Base-by-base conservation (phyloP, 2,888 invertebrate species). In the Lasioglossum calceatum region DNA sequence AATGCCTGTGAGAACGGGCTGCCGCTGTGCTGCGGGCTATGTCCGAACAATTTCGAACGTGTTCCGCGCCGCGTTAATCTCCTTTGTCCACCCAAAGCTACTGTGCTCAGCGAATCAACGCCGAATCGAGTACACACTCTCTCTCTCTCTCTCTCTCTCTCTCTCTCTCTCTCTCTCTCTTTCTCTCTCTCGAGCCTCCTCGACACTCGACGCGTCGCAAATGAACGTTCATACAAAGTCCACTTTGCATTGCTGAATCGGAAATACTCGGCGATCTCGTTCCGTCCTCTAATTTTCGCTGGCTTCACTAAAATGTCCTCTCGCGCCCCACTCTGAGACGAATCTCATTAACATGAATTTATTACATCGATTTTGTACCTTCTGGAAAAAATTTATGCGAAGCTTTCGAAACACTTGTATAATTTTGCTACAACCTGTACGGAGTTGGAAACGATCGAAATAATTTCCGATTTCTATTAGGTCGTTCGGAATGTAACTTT, bases 1-100 rank as follows among this genome's bases (percentile, higher is more conserved):
- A 84, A 90, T 84, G 84, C 81, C 70, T 78, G 79, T 83, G 88
- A 84, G 89, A 85, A 90, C 79, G 39, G 50, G 47, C 58, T 50
- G 32, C 47, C 58, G 16, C 36, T 32, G 61, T 23, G 54, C 32
- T 32, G 61, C 61, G 32, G 44, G 7, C 19, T 23, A 67, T 36
- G 61, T 61, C 72, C 64, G 71, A 71, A 77, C 75, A 78, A 80
- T 75, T 70, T 67, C 61, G 75, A 70, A 42, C 27, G 67, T 19
- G 44, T 8, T 39, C 36, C 70, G 70, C 70, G 39, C 23, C 39
- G 61, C 61, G 61, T 83, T 64, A 86, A 86, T 86, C 80, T 67
- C 77, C 79, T 82, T 76, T 79, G 44, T 76, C 61, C 64, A 64
- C 61, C 61, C 32, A 16, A 32, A 54, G 61, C 61, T 64, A 64